Evolutionary conservation across 2,113 vertebrate species (phyloP).

Genomic region (Thalassarche chlororhynchos): DNA sequence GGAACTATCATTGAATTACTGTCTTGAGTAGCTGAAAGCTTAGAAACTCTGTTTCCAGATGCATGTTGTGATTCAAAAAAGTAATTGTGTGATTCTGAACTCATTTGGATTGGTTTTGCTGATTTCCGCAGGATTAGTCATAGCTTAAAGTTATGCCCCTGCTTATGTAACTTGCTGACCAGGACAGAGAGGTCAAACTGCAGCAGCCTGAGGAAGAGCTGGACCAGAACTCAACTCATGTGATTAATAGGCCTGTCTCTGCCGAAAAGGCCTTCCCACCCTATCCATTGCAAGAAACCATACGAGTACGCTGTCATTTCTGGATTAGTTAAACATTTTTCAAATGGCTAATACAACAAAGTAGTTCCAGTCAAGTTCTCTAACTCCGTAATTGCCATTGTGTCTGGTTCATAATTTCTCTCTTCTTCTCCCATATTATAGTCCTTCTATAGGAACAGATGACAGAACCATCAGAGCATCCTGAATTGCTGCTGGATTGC

Average conservation of each 20-base stretch:
- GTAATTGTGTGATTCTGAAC: background rate
- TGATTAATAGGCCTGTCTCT: background rate
- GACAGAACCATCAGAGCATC: background rate
- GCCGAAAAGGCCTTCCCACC: rapidly evolving
- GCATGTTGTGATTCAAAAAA: background rate
- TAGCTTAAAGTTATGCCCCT: background rate
- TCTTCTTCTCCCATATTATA: background rate
- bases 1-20: background rate
- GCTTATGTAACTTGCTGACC: background rate
- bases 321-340: background rate
- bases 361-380: background rate
- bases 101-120: background rate
- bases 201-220: background rate
- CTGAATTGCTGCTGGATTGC: background rate
- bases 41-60: background rate
- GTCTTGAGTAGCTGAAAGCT: background rate
- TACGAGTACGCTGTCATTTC: background rate
- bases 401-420: background rate
- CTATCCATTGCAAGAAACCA: background rate
- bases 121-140: background rate
- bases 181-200: background rate
- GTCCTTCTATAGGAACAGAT: background rate
- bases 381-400: background rate
- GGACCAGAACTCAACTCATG: background rate
- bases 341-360: background rate